Percentiles rank a stretch among this genome's conserved stretches.
Conservation (phyloP, 2,113 vertebrate genomes). For the Phalacrocorax pelagicus region DNA sequence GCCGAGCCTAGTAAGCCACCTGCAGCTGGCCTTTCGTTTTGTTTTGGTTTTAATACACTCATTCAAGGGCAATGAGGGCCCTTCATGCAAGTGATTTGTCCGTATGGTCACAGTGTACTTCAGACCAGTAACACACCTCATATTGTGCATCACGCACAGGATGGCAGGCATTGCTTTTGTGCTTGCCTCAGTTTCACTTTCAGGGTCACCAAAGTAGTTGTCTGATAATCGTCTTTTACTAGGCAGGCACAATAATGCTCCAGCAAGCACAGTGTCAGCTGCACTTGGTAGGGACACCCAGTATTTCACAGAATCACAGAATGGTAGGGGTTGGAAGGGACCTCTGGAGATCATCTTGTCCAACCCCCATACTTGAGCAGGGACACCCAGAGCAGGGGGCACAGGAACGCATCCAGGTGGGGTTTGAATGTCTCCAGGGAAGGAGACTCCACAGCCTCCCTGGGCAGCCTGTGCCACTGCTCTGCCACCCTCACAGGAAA, state of each 20-base stretch:
- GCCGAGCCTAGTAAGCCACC: not conserved
- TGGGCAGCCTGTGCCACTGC: no score
- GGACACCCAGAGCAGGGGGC: no score
- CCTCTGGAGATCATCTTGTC: no score
- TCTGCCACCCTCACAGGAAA: no score
- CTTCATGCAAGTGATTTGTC: not conserved
- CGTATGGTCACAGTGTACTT: not conserved
- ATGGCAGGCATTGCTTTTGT: not conserved
- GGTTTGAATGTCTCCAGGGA: no score
- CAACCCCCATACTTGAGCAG: no score
- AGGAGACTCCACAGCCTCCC: no score
- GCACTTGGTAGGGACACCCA: no score
- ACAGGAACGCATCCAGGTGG: no score
- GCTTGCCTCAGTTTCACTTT: not conserved
- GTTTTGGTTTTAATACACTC: not conserved
- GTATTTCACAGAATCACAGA: not conserved
- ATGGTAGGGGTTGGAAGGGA: no score
- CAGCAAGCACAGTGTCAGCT: not conserved
- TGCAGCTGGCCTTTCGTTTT: not conserved
- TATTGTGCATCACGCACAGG: accelerated
- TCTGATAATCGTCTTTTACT: not conserved
- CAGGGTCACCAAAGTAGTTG: not conserved
- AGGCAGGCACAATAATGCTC: not conserved
- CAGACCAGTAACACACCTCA: not conserved
- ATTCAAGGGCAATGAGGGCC: not conserved